Evolutionary conservation across 2,797 vertebrate species (phyloP).

Genomic region (Pelodytes ibericus): DNA sequence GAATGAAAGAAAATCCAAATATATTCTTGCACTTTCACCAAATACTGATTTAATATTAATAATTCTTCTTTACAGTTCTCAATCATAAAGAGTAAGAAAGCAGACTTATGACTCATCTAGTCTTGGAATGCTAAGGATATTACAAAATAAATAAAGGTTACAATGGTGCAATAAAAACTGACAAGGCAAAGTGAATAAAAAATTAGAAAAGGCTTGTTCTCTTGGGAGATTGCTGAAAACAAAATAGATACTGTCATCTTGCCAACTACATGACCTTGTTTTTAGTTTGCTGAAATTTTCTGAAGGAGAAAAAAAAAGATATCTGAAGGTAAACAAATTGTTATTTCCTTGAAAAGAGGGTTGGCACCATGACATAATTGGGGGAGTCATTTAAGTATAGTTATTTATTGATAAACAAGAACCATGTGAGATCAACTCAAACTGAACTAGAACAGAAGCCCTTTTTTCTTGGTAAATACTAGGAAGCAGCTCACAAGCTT

Average conservation of each 20-base stretch:
- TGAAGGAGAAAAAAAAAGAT: slow-evolving; percentile 14
- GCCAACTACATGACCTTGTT: slow-evolving; percentile 34
- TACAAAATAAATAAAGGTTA: slow-evolving; percentile 23
- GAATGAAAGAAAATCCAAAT: background rate
- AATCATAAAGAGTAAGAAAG: slow-evolving; percentile 8
- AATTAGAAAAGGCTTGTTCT: slow-evolving; percentile 5
- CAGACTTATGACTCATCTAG: slow-evolving; percentile 1
- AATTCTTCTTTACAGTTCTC: background rate
- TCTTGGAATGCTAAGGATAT: slow-evolving; percentile 1
- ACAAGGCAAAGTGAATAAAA: slow-evolving; percentile 16
- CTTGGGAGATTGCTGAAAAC: slow-evolving; percentile 11
- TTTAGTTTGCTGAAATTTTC: slow-evolving; percentile 6
- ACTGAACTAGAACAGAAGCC: too few species aligned
- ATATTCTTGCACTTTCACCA: background rate
- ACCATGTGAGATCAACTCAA: too few species aligned
- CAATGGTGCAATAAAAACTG: slow-evolving; percentile 15
- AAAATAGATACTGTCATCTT: slow-evolving; percentile 17
- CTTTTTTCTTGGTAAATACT: too few species aligned
- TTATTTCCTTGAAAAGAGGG: background rate
- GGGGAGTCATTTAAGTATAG: too few species aligned
- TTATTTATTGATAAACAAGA: too few species aligned
- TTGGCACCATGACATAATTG: background rate
- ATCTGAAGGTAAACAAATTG: slow-evolving; percentile 17
- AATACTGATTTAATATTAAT: background rate
- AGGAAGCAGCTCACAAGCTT: too few species aligned